These are phyloP conservation scores for Pampusana beccarii DNA, from an alignment of 2,113 vertebrate genomes.

Conservation along the genomic window DNA sequence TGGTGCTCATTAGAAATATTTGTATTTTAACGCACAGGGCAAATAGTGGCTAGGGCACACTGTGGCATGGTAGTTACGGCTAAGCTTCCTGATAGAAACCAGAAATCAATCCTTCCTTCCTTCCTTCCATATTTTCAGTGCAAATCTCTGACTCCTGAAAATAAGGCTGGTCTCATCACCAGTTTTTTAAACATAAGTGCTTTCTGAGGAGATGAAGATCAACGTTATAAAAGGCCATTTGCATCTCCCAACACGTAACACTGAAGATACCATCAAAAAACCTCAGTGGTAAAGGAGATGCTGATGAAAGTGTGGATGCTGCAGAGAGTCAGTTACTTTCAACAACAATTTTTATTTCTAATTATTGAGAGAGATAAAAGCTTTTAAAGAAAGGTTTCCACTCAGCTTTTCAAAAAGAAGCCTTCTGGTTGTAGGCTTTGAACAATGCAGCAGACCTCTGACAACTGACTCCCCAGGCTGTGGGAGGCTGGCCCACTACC, in stretches of 20 bases:
- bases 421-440: not conserved
- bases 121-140: not conserved
- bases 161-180: not conserved
- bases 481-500: not conserved
- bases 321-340: not conserved
- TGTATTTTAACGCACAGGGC: not conserved
- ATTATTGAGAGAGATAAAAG: not conserved
- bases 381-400: not conserved
- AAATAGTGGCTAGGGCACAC: not conserved
- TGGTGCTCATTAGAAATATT: not conserved
- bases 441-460: not conserved
- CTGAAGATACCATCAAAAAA: not conserved
- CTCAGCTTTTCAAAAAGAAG: not conserved
- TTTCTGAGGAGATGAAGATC: not conserved
- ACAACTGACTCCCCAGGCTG: not conserved
- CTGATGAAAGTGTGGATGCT: not conserved
- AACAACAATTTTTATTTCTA: not conserved
- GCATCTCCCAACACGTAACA: not conserved
- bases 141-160: not conserved
- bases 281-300: not conserved
- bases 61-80: not conserved
- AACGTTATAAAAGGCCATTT: not conserved
- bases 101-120: not conserved
- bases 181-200: rapidly evolving
- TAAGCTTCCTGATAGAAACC: not conserved